Conservation (phyloP, 2,888 invertebrate species). For the Ephialtes manifestator region DNA sequence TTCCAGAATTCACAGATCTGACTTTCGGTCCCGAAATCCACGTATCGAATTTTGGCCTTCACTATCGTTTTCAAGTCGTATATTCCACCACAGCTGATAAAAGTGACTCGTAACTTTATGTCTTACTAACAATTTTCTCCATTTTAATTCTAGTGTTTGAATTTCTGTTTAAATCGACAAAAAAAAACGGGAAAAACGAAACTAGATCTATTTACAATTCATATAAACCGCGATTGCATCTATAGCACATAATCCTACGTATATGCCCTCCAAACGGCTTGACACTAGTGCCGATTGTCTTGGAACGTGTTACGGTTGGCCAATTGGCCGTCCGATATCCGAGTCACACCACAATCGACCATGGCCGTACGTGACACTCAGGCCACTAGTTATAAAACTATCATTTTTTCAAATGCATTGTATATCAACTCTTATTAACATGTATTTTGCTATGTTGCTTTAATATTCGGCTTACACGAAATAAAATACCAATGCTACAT, state of each 20-base stretch:
- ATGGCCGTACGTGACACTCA: conserved; percentile 24
- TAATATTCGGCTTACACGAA: not conserved
- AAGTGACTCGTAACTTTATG: too few relatives aligned
- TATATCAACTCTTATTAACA: not conserved
- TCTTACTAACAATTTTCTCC: not conserved
- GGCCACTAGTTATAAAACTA: not conserved
- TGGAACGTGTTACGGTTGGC: conserved; percentile 8
- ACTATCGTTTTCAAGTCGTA: too few relatives aligned
- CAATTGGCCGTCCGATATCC: conserved; percentile 25
- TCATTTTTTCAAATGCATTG: not conserved
- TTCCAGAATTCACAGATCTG: too few relatives aligned
- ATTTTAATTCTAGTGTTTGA: not conserved
- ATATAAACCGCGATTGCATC: not conserved
- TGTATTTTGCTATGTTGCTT: not conserved
- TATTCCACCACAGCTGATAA: too few relatives aligned
- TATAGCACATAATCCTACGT: not conserved
- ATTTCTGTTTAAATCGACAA: too few relatives aligned
- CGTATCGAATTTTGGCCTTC: too few relatives aligned
- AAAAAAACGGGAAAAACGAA: not conserved
- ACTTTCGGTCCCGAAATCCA: too few relatives aligned
- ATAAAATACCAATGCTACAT: not conserved
- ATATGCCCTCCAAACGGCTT: not conserved
- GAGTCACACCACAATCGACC: conserved; percentile 29
- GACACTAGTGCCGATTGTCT: conserved; percentile 24
- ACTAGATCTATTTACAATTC: not conserved